A percentile compares a stretch with the other conserved stretches of the same genome.
Conservation (phyloP, 2,888 invertebrate species). For the Altica lythri region DNA sequence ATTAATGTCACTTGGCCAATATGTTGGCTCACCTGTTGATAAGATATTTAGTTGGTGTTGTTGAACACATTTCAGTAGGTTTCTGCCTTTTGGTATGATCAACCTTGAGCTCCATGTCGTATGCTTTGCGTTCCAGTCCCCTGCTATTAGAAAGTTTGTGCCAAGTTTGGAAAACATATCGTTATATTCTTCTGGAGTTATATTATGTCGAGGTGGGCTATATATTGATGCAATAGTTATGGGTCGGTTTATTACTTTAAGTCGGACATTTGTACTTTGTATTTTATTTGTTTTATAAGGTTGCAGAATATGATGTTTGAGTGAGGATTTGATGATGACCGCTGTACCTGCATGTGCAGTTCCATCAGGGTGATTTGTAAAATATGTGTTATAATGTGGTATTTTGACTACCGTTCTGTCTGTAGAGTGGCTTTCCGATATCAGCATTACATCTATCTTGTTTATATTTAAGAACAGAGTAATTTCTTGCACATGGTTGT, state of each 20-base stretch:
- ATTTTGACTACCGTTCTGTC: background rate
- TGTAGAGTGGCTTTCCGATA: background rate
- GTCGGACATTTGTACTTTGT: background rate
- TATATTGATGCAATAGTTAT: constrained; percentile 3
- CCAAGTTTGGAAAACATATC: background rate
- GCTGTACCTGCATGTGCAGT: background rate
- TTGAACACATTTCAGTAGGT: background rate
- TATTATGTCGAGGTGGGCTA: background rate
- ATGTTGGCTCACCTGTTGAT: background rate
- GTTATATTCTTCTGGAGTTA: background rate
- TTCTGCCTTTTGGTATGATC: background rate
- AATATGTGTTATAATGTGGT: background rate
- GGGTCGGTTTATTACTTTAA: background rate
- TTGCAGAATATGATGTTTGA: background rate
- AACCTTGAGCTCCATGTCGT: constrained; percentile 1
- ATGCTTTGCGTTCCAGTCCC: no score
- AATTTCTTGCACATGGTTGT: no score
- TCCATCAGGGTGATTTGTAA: background rate
- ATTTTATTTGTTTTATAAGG: background rate
- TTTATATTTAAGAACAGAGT: no score
- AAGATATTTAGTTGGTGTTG: background rate
- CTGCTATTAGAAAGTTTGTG: background rate
- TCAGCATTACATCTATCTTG: no score
- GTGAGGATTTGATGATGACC: background rate
- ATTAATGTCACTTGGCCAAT: background rate